phyloP scores from a whole-genome alignment of 1,140 invertebrate genomes.

The Andrena cerasifolii region DNA sequence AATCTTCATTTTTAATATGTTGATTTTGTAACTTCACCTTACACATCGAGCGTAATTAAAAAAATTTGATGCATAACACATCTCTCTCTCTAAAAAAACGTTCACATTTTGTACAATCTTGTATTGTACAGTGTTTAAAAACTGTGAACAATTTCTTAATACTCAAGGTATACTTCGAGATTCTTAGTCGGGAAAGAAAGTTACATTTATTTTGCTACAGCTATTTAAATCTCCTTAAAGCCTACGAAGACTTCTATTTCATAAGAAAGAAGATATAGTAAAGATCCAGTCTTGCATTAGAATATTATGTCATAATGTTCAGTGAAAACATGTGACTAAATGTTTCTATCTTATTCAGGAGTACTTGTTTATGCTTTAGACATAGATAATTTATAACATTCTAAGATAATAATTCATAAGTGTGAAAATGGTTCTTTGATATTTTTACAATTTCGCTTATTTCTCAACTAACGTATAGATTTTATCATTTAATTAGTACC shows the following conservation, averaged over 20 bases:
- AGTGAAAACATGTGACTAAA: constrained; percentile 53
- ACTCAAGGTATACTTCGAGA: constrained; percentile 37
- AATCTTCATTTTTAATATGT: constrained; percentile 19
- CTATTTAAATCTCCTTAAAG: constrained; percentile 49
- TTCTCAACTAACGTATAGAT: constrained; percentile 51
- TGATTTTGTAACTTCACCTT: constrained; percentile 6
- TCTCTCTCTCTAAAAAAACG: constrained; percentile 26
- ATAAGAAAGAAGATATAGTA: constrained; percentile 54
- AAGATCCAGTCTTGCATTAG: constrained; percentile 63
- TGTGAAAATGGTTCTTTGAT: constrained; percentile 49
- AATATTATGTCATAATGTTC: constrained; percentile 64
- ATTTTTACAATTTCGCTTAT: constrained; percentile 53
- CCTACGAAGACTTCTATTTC: constrained; percentile 53
- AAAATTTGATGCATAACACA: constrained; percentile 47
- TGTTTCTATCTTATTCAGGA: constrained; percentile 51
- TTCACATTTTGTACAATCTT: constrained; percentile 65
- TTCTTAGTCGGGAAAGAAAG: constrained; percentile 18
- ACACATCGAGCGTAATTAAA: constrained; percentile 9
- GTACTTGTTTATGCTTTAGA: constrained; percentile 13
- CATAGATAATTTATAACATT: constrained; percentile 48
- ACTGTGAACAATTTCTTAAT: constrained; percentile 46
- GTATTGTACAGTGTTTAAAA: constrained; percentile 30
- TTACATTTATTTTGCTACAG: constrained; percentile 39
- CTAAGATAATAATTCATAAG: constrained; percentile 41
- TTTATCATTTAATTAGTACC: constrained; percentile 37